Conservation (phyloP, 2,113 vertebrate genomes). For the Solea solea region DNA sequence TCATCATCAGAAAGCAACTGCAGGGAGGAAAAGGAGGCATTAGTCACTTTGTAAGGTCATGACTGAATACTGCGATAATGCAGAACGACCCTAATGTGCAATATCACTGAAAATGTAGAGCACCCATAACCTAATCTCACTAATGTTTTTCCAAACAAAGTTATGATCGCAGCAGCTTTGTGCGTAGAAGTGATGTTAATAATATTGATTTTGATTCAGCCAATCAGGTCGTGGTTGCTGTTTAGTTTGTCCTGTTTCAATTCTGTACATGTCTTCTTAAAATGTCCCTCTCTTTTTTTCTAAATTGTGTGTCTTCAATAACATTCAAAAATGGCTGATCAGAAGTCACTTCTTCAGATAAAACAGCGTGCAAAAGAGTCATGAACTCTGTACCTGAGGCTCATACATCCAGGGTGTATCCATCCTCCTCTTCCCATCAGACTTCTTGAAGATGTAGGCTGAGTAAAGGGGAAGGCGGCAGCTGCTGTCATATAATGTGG, state of each 20-base stretch:
- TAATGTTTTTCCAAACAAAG: background rate
- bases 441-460: slow-evolving; percentile 80
- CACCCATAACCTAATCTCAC: too few species aligned
- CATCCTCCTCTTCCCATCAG: slow-evolving; percentile 73
- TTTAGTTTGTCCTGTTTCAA: too few species aligned
- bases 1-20: slow-evolving; percentile 72
- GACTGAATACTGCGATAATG: background rate
- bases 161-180: background rate
- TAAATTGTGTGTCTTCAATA: too few species aligned
- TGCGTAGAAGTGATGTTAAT: too few species aligned
- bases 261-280: too few species aligned
- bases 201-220: too few species aligned
- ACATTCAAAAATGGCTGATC: too few species aligned
- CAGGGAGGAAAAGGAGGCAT: background rate
- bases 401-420: slow-evolving; percentile 83
- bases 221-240: too few species aligned
- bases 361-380: too few species aligned
- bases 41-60: background rate
- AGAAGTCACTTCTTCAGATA: too few species aligned
- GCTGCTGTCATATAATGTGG: slow-evolving; percentile 75
- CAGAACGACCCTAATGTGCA: background rate
- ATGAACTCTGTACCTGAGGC: slow-evolving; percentile 69
- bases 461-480: slow-evolving; percentile 72
- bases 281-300: too few species aligned
- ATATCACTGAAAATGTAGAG: background rate